These are phyloP conservation scores for Cataglyphis albicans DNA, from an alignment of 2,888 invertebrate species.

Conservation along the genomic window DNA sequence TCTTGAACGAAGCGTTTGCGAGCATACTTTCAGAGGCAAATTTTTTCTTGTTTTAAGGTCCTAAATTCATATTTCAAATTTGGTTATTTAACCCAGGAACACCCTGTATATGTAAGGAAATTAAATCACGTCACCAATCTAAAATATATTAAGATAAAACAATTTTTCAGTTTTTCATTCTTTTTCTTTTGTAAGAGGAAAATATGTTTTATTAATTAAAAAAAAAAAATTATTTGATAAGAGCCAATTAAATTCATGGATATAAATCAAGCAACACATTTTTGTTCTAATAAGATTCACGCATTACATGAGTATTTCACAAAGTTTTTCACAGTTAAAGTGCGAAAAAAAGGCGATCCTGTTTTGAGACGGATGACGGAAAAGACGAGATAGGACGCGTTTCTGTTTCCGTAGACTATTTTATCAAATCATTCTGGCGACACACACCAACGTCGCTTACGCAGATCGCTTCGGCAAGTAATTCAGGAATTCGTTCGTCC, in stretches of 20 bases:
- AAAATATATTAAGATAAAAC: not conserved
- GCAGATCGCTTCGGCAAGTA: conserved; percentile 64
- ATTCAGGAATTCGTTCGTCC: conserved; percentile 57
- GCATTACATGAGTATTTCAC: conserved; percentile 34
- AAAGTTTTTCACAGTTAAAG: conserved; percentile 67
- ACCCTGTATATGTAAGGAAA: not conserved
- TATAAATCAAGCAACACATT: conserved; percentile 63
- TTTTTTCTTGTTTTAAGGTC: no score
- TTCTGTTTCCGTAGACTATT: conserved; percentile 61
- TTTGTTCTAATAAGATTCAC: conserved; percentile 51
- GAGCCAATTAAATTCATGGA: not conserved
- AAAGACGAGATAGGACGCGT: conserved; percentile 52
- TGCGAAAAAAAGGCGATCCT: not conserved
- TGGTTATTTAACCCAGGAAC: no score
- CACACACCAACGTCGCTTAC: conserved; percentile 59
- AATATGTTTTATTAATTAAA: not conserved
- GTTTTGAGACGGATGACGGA: not conserved
- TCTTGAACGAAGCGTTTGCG: no score
- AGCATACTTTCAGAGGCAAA: no score
- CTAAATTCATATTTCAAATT: no score
- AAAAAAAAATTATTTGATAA: not conserved
- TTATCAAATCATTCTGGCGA: conserved; percentile 71
- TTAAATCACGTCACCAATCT: not conserved
- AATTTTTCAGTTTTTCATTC: not conserved
- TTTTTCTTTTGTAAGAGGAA: not conserved